Conservation (phyloP, 2,888 invertebrate species). For the Epiblema foenella region DNA sequence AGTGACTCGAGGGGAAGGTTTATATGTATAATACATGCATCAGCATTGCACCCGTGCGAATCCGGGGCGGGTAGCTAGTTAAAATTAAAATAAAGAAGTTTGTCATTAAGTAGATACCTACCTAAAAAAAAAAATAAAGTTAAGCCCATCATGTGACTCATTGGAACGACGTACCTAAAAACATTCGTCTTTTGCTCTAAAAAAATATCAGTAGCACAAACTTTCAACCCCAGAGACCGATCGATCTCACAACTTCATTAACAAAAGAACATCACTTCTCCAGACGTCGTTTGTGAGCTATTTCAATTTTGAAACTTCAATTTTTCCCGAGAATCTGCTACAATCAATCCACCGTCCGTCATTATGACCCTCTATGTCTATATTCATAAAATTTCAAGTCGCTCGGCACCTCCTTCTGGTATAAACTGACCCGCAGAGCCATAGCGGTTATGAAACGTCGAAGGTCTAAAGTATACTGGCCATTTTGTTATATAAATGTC, state of each 20-base stretch:
- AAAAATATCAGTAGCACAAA: neutral
- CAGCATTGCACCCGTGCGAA: too few relatives aligned
- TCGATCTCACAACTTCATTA: neutral
- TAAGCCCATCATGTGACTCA: too few relatives aligned
- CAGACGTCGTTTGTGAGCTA: conserved; percentile 26
- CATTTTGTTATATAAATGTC: neutral
- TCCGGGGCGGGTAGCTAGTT: too few relatives aligned
- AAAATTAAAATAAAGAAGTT: too few relatives aligned
- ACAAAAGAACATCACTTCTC: neutral
- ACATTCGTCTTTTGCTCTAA: too few relatives aligned
- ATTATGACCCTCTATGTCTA: conserved; percentile 18
- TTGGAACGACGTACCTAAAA: too few relatives aligned
- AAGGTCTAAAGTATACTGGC: neutral
- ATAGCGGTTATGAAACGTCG: neutral
- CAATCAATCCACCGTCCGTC: conserved; percentile 40
- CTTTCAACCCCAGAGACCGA: neutral
- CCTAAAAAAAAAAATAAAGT: too few relatives aligned
- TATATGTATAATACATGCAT: too few relatives aligned
- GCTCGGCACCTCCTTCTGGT: neutral
- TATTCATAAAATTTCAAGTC: neutral
- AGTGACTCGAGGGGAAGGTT: too few relatives aligned
- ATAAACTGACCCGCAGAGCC: neutral
- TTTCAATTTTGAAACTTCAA: conserved; percentile 43
- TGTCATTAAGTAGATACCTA: too few relatives aligned
- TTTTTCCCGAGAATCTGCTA: conserved; percentile 37